Evolutionary conservation across 1,140 invertebrate genomes (phyloP), one percentile per base, ranked within the genome.

Genomic region (Apis dorsata): DNA sequence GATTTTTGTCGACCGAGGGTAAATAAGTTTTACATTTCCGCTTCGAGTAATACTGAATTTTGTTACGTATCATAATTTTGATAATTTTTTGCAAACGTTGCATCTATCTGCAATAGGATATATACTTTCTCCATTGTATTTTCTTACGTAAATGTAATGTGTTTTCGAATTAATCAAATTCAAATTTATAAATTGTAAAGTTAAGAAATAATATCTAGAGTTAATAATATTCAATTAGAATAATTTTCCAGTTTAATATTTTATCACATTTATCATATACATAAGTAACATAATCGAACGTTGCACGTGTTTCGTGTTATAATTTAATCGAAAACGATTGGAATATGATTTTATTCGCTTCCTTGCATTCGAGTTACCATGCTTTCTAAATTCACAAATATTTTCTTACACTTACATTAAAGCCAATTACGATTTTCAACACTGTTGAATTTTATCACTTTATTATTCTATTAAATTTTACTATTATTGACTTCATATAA

Each of bases 301-400:
- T n/a, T 11, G 59, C 12, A 44, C 12, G 49, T 44, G 34, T 44
- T 19, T 34, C 11, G 17, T n/a, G 57, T 73, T 59, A 60, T 60
- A 28, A 34, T 44, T 34, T 19, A 44, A 59, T 73, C 15, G 9
- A 9, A 44, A 34, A 12, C 44, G 13, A 24, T 9, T 13, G n/a
- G n/a, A 75, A 24, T 13, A 51, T 8, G 17, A 63, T 44, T 51
- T 75, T 63, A 60, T 28, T 63, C 13, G 24, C 73, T 63, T 51
- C 44, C 71, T 59, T 44, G 34, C 28, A 2, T 51, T n/a, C n/a
- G 28, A 21, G n/a, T 44, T 73, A 49, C 59, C 44, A 63, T 63
- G 60, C 73, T 75, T 75, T 75, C 73, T 75, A 75, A 75, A 75
- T 44, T 44, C 11, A 13, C 73, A 63, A 13, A 24, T n/a, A 13